Evolutionary conservation across 2,113 vertebrate genomes (phyloP).

Genomic region (Synodontis membranacea): DNA sequence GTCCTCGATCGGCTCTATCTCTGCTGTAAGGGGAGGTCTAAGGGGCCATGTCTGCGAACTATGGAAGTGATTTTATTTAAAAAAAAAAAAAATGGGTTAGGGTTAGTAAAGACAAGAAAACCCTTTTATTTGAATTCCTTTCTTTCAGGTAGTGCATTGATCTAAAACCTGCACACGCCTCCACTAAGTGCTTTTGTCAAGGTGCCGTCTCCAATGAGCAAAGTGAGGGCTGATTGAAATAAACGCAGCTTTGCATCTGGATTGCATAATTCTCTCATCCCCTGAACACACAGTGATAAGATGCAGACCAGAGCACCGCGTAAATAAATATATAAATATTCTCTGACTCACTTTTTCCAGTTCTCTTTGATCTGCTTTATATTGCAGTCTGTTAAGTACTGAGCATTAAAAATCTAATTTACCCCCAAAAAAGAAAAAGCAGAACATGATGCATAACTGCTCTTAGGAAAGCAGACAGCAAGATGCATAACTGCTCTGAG

Average conservation of each 20-base stretch:
- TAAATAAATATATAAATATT: conserved; percentile 37
- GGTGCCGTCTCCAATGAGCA: conserved; percentile 28
- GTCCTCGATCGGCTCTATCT: conserved; percentile 16
- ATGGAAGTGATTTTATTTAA: background rate
- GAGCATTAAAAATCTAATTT: conserved; percentile 23
- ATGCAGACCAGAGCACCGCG: conserved; percentile 8
- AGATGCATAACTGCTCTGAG: background rate
- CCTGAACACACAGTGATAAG: conserved; percentile 13
- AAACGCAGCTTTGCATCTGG: conserved; percentile 15
- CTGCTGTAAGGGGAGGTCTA: background rate
- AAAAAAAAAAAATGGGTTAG: background rate
- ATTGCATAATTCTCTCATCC: conserved; percentile 28
- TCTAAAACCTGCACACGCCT: conserved; percentile 7
- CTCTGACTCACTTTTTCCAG: conserved; percentile 35
- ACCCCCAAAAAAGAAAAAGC: background rate
- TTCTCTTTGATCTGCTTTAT: conserved; percentile 8
- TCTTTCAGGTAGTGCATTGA: background rate
- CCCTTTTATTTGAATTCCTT: conserved; percentile 24
- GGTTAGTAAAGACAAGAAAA: conserved; percentile 4
- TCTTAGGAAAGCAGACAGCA: background rate
- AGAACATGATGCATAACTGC: background rate
- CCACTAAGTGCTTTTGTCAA: conserved; percentile 25
- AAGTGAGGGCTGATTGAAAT: conserved; percentile 22
- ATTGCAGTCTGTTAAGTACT: conserved; percentile 7
- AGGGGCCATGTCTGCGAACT: conserved; percentile 25